Percentiles rank a stretch among this genome's conserved stretches.
phyloP scores from a whole-genome alignment of 2,888 invertebrate genomes.

The Hypercompe scribonia region DNA sequence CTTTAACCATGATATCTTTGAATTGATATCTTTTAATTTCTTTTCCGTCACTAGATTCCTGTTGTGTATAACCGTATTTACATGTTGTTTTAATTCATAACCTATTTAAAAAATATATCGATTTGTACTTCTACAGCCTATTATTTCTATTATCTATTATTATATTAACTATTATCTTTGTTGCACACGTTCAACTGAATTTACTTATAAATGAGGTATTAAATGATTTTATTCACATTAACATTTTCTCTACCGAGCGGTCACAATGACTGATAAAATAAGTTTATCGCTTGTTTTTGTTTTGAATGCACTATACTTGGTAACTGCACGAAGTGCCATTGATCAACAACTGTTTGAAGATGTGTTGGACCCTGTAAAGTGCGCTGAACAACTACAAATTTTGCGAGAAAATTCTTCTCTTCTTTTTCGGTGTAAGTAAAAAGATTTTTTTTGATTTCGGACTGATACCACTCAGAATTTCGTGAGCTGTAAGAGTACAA shows the following conservation, averaged over 20 bases:
- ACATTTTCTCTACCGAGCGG: constrained; percentile 11
- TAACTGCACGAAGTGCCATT: constrained; percentile 52
- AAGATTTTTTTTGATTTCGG: too few relatives aligned
- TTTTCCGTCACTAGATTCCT: too few relatives aligned
- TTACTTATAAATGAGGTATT: background rate
- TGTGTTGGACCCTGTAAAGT: constrained; percentile 59
- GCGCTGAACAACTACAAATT: constrained; percentile 54
- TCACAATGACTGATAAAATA: constrained; percentile 31
- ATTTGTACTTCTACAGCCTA: too few relatives aligned
- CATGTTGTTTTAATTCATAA: too few relatives aligned
- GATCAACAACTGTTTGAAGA: constrained; percentile 61
- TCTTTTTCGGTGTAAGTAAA: constrained; percentile 56
- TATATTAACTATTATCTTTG: too few relatives aligned
- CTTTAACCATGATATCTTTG: too few relatives aligned
- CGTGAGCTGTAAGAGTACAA: too few relatives aligned
- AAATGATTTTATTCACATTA: background rate
- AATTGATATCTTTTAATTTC: too few relatives aligned
- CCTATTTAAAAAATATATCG: too few relatives aligned
- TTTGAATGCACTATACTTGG: constrained; percentile 28
- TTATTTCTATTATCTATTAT: too few relatives aligned
- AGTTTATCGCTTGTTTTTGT: constrained; percentile 31
- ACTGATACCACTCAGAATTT: too few relatives aligned
- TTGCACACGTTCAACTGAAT: background rate
- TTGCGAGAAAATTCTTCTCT: constrained; percentile 42
- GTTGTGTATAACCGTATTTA: too few relatives aligned